Evolutionary conservation across 2,113 vertebrate genomes (phyloP).

Genomic region (Orcinus orca): DNA sequence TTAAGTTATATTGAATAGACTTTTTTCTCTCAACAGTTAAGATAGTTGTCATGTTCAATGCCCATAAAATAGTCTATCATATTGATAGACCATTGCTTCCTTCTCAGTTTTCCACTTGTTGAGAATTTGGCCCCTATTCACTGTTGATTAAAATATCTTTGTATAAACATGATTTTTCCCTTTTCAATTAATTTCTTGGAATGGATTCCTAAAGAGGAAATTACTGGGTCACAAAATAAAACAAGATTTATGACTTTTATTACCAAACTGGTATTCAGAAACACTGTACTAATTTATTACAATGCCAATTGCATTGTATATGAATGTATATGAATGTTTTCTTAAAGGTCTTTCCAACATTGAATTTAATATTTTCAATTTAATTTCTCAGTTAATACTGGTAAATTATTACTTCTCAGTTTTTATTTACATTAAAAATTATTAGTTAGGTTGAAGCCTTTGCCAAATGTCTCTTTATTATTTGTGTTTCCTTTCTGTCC

Average conservation of each 20-base stretch:
- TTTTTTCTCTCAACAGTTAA: background rate
- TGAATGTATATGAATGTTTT: background rate
- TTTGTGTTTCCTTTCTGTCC: background rate
- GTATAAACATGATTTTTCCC: background rate
- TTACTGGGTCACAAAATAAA: background rate
- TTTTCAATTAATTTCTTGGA: background rate
- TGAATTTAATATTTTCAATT: background rate
- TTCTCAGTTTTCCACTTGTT: background rate
- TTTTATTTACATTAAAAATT: background rate
- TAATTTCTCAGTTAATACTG: background rate
- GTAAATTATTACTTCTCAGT: background rate
- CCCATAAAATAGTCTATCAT: background rate
- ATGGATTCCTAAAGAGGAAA: background rate
- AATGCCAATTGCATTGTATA: background rate
- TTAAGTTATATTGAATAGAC: background rate
- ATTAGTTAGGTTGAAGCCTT: background rate
- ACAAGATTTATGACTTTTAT: background rate
- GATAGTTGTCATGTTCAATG: background rate
- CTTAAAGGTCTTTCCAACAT: background rate
- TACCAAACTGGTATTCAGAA: background rate
- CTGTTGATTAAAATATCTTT: background rate
- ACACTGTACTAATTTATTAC: background rate
- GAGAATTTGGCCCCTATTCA: background rate
- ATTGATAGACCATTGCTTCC: background rate
- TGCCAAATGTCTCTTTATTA: background rate